These are phyloP conservation scores for Uropetala carovei DNA, from an alignment of 2,888 invertebrate species.

Conservation along the genomic window DNA sequence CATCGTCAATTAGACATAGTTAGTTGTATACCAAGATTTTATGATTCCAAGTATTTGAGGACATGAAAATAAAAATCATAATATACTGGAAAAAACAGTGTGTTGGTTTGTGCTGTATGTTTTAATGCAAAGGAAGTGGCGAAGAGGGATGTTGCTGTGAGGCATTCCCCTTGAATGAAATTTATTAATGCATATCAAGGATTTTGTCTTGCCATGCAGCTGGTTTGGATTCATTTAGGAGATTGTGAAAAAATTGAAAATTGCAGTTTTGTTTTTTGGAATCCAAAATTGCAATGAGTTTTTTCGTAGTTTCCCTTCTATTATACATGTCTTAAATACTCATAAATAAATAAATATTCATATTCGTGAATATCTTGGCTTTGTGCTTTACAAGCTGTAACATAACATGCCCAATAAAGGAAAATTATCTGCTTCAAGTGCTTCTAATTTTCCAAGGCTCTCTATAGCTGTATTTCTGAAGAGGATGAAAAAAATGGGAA, in stretches of 20 bases:
- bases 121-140: conserved; percentile 37
- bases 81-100: conserved; percentile 61
- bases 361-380: conserved; percentile 65
- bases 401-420: conserved; percentile 69
- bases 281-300: conserved; percentile 59
- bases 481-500: no score
- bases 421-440: conserved; percentile 65
- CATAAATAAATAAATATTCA: conserved; percentile 64
- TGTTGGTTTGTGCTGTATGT: conserved; percentile 64
- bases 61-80: conserved; percentile 51
- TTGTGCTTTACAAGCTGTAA: conserved; percentile 69
- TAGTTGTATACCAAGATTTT: conserved; percentile 66
- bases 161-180: conserved; percentile 51
- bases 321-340: conserved; percentile 64
- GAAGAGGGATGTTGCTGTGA: conserved; percentile 40
- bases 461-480: not conserved
- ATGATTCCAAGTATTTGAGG: conserved; percentile 60
- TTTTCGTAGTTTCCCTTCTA: conserved; percentile 64
- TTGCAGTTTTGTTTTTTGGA: conserved; percentile 56
- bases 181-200: conserved; percentile 61
- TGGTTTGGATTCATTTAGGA: conserved; percentile 50
- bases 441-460: conserved; percentile 35
- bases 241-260: conserved; percentile 52
- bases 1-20: conserved; percentile 64
- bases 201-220: conserved; percentile 64